These are phyloP conservation scores for Tauraco erythrolophus DNA, from an alignment of 2,113 vertebrate species.

Conservation along the genomic window DNA sequence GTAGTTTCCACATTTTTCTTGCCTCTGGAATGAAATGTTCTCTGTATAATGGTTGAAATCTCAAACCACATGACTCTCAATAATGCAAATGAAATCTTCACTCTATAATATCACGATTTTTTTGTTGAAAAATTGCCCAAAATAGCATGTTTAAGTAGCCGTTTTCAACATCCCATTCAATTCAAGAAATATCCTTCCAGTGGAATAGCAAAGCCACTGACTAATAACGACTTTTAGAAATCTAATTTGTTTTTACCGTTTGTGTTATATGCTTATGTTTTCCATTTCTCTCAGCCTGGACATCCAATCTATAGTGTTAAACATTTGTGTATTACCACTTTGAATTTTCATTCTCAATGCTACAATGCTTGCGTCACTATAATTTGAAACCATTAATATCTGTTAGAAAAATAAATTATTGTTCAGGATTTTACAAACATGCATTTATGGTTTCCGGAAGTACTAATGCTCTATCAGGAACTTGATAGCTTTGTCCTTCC, in stretches of 20 bases:
- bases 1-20: not conserved
- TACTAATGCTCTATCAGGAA: not conserved
- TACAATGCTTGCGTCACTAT: not conserved
- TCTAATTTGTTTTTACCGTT: not conserved
- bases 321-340: not conserved
- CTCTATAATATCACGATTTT: not conserved
- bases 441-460: conserved; percentile 8
- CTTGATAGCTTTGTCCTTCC: not conserved
- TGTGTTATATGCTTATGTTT: not conserved
- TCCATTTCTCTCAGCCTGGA: not conserved
- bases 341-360: not conserved
- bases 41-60: not conserved
- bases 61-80: not conserved
- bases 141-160: not conserved
- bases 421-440: conserved; percentile 12
- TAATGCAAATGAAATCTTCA: not conserved
- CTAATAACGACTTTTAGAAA: not conserved
- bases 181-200: not conserved
- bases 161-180: not conserved
- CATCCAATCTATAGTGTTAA: not conserved
- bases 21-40: not conserved
- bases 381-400: not conserved
- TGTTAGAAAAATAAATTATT: conserved; percentile 22
- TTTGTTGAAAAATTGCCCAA: not conserved
- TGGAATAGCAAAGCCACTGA: not conserved